Evolutionary conservation across 2,797 vertebrate genomes (phyloP).

Genomic region (Microhierax caerulescens): DNA sequence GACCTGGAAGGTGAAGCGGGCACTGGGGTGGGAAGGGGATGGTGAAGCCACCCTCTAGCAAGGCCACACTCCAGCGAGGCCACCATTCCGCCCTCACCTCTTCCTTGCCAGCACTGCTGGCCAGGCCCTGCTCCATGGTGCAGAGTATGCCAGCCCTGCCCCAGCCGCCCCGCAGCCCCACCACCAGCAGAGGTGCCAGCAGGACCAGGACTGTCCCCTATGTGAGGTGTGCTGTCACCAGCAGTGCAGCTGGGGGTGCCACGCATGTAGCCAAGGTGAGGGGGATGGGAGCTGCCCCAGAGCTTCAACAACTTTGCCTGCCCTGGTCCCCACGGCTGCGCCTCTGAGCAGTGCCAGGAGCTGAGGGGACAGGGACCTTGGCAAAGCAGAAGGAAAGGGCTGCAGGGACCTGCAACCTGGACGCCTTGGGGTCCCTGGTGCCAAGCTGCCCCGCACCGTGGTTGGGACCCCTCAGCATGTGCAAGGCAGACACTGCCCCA

Average conservation of each 20-base stretch:
- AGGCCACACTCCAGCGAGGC: accelerated
- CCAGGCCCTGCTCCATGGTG: neutral
- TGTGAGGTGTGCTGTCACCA: neutral
- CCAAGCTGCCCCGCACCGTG: accelerated
- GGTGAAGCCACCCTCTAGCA: neutral
- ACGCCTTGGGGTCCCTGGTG: accelerated
- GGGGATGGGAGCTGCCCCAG: neutral
- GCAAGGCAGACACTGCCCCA: neutral
- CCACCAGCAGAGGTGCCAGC: neutral
- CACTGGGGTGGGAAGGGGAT: neutral
- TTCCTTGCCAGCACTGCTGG: accelerated
- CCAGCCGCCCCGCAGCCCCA: neutral
- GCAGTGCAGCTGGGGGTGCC: neutral
- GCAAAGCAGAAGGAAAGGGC: neutral
- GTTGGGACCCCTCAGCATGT: neutral
- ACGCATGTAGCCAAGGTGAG: neutral
- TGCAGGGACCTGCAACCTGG: neutral
- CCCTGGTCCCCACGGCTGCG: neutral
- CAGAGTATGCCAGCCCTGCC: neutral
- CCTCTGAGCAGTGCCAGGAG: neutral
- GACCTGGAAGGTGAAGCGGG: too few species aligned
- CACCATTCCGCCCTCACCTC: neutral
- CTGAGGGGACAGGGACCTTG: accelerated
- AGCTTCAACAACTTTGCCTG: neutral
- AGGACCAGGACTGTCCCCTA: neutral